Base-by-base conservation (phyloP, 2,113 vertebrate species). In the Morphnarchus princeps region DNA sequence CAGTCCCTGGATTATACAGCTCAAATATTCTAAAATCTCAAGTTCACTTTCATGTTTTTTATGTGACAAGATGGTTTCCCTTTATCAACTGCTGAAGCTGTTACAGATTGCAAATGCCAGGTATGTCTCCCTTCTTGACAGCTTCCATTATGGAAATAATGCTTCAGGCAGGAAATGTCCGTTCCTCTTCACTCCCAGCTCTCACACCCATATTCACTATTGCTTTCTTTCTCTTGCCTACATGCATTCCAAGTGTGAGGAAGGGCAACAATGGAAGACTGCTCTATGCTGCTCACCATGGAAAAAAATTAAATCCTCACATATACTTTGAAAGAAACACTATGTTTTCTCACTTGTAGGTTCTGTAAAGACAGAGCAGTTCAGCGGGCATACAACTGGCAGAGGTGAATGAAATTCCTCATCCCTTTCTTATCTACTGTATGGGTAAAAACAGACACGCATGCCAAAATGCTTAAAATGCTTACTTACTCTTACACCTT, bases 401-500 rank as follows among this genome's bases (percentile, higher is more conserved):
- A 93, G 38, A 52, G n/a, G 8, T 57, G 28, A 82, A 82, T 71
- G 24, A 74, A 96, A 87, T 19, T 78, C 59, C 47, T 90, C 70
- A 52, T 20, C 16, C 19, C 38, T 74, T 74, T 70, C 25, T 66
- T 29, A 54, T 9, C 20, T 49, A 57, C 17, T 58, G 1, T 38
- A 36, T 42, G 16, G 19, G 16, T 50, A 47, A 82, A 82, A 84
- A 84, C 6, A 97, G 66, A 45, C n/a, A 90, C 1, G 5, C 17
- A 73, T 70, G 82, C 74, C 16, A 95, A 94, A 97, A 97, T 49
- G 83, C 59, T 93, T 98, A 95, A 94, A 97, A 97, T 49, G 83
- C 59, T 93, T 98, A 99, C 99, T 99, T 99, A 99, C 99, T 97
- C 98, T 98, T 86, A 98, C 87, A 97, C 99, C 99, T 99, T 99